phyloP scores from a whole-genome alignment of 2,888 invertebrate genomes.

The Netelia fuscicornis region DNA sequence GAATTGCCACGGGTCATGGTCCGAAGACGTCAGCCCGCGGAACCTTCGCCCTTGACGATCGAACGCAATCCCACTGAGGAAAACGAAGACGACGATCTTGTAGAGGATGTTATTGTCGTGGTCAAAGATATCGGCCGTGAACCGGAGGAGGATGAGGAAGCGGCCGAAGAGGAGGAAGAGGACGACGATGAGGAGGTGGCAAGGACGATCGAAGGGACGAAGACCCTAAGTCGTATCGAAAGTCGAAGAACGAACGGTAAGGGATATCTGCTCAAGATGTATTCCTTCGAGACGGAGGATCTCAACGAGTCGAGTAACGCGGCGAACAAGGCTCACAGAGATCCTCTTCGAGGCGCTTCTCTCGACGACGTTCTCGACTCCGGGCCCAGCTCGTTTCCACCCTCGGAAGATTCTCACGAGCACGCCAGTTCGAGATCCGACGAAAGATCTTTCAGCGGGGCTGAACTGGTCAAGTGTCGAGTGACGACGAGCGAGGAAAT shows the following conservation, averaged over 20 bases:
- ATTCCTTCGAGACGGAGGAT: constrained; percentile 83
- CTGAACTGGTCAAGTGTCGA: constrained; percentile 80
- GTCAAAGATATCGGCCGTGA: constrained; percentile 47
- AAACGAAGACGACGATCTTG: constrained; percentile 45
- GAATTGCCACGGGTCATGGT: constrained; percentile 65
- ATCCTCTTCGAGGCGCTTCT: constrained; percentile 78
- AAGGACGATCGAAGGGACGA: constrained; percentile 10
- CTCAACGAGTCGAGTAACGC: constrained; percentile 75
- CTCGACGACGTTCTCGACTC: constrained; percentile 80
- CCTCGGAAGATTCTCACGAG: constrained; percentile 71
- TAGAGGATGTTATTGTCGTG: constrained; percentile 52
- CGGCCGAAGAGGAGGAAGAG: constrained; percentile 17
- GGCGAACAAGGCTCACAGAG: constrained; percentile 72
- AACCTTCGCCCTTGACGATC: constrained; percentile 62
- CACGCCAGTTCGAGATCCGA: constrained; percentile 65
- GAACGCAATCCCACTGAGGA: constrained; percentile 46
- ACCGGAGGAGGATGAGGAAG: constrained; percentile 35
- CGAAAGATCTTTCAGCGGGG: constrained; percentile 63
- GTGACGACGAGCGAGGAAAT: constrained; percentile 82
- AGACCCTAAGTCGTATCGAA: constrained; percentile 14
- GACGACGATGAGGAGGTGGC: constrained; percentile 49
- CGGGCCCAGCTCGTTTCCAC: constrained; percentile 78
- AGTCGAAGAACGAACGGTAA: constrained; percentile 79
- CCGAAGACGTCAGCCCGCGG: constrained; percentile 55
- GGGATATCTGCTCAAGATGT: constrained; percentile 82